Evolutionary conservation across 1,140 invertebrate genomes (phyloP).

Genomic region (Proales similis): DNA sequence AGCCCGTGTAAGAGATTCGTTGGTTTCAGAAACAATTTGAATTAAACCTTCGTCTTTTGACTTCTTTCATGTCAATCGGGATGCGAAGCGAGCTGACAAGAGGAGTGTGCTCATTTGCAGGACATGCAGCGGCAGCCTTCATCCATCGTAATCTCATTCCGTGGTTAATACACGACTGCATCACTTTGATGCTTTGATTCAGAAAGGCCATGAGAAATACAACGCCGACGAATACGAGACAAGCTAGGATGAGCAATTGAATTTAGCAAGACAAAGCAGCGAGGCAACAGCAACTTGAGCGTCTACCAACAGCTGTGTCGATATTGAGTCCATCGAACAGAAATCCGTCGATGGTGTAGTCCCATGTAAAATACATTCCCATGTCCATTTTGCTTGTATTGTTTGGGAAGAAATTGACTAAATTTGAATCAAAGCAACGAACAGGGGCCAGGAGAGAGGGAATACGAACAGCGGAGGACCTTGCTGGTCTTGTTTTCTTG

Average conservation of each 20-base stretch:
- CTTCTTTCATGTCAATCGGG: neutral
- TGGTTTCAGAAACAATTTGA: too few relatives aligned
- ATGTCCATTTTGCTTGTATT: neutral
- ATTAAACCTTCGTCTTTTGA: constrained; percentile 27
- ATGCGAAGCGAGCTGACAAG: constrained; percentile 3
- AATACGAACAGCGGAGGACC: too few relatives aligned
- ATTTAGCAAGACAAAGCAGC: neutral
- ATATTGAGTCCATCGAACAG: constrained; percentile 30
- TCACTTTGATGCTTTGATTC: constrained; percentile 4
- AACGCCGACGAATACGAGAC: constrained; percentile 12
- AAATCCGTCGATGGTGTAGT: constrained; percentile 26
- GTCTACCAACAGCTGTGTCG: constrained; percentile 8
- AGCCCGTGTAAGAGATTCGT: neutral
- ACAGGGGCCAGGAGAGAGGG: too few relatives aligned
- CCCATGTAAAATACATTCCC: constrained; percentile 34
- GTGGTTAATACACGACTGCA: constrained; percentile 18
- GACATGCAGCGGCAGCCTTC: neutral
- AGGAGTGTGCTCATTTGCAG: constrained; percentile 2
- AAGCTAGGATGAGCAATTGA: constrained; percentile 4
- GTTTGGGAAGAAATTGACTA: neutral
- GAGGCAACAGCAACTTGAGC: neutral
- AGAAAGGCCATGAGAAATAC: constrained; percentile 31
- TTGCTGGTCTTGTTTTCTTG: too few relatives aligned
- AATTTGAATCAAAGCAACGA: too few relatives aligned
- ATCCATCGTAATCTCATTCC: constrained; percentile 5